phyloP scores from a whole-genome alignment of 1,140 invertebrate genomes.

The Phymastichus coffea region DNA sequence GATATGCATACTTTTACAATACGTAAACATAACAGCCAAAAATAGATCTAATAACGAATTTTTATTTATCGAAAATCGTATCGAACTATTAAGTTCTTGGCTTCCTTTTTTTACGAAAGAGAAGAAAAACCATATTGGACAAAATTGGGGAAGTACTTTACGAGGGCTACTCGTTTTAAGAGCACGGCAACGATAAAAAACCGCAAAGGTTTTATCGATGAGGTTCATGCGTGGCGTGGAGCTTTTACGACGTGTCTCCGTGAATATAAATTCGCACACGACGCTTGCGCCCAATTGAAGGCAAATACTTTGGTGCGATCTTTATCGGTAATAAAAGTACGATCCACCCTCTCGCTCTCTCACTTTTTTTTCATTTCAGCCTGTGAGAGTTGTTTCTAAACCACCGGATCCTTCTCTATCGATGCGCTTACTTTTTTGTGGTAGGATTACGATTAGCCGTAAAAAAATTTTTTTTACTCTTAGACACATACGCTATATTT shows the following conservation, averaged over 20 bases:
- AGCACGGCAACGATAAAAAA: constrained; percentile 1
- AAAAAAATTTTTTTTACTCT: too few species aligned
- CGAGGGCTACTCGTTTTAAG: constrained; percentile 9
- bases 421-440: too few species aligned
- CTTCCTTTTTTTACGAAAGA: too few species aligned
- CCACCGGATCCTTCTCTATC: background rate
- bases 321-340: constrained; percentile 34
- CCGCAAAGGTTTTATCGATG: constrained; percentile 3
- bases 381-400: background rate
- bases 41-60: too few species aligned
- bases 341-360: constrained; percentile 1
- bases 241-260: constrained; percentile 14
- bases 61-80: too few species aligned
- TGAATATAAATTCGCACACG: constrained; percentile 18
- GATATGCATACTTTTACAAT: too few species aligned
- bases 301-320: constrained; percentile 19
- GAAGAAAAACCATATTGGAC: too few species aligned
- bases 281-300: constrained; percentile 10
- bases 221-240: constrained; percentile 5
- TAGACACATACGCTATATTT: too few species aligned
- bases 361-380: background rate
- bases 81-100: too few species aligned
- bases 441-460: too few species aligned
- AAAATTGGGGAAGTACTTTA: constrained; percentile 19
- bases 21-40: too few species aligned